These are phyloP conservation scores for Battus philenor DNA, from an alignment of 1,140 invertebrate species.

Conservation along the genomic window DNA sequence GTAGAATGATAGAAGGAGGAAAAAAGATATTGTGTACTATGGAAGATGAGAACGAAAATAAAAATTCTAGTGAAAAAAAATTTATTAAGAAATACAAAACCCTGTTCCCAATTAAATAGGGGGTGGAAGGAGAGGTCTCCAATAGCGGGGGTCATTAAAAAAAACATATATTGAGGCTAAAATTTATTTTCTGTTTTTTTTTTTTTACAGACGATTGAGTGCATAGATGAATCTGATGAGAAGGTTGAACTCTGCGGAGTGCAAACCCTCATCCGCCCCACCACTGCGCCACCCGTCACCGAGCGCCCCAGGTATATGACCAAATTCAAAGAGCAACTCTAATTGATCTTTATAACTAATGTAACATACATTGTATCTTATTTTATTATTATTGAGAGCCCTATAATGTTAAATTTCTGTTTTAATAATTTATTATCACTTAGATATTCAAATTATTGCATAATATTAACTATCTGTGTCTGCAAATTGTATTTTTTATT, in stretches of 20 bases:
- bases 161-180: not conserved
- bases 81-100: no score
- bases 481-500: no score
- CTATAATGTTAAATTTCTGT: no score
- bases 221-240: constrained; percentile 20
- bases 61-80: no score
- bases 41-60: no score
- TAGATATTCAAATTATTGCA: not conserved
- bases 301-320: constrained; percentile 1
- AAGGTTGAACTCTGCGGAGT: constrained; percentile 5
- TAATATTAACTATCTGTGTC: not conserved
- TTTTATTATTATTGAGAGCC: no score
- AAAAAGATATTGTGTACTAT: no score
- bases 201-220: constrained; percentile 19
- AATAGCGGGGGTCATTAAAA: no score
- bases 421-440: not conserved
- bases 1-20: no score
- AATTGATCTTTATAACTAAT: not conserved
- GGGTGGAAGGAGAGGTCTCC: no score
- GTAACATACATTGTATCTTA: not conserved
- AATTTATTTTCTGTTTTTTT: not conserved
- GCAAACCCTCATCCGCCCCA: not conserved
- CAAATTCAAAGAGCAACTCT: not conserved
- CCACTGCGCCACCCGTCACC: not conserved
- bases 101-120: no score